A percentile compares a stretch with the other conserved stretches of the same genome.
Conservation (phyloP, 2,888 invertebrate species). For the Epicampocera succincta region DNA sequence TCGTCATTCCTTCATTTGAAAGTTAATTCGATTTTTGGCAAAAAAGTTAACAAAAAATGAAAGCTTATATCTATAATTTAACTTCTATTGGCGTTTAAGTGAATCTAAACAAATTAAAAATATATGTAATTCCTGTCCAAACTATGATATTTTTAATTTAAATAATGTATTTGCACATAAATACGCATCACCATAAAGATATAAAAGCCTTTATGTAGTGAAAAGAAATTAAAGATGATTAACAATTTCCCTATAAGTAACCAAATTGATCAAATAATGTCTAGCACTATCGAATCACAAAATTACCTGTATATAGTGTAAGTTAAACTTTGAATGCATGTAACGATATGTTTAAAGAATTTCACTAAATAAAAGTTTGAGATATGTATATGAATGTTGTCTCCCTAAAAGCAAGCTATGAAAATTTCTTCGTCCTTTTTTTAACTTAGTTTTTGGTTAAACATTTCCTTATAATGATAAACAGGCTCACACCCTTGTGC, state of each 20-base stretch:
- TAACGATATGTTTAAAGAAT: conserved; percentile 53
- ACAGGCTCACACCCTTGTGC: no score
- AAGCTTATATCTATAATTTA: no score
- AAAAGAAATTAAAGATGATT: background rate
- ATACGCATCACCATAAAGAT: background rate
- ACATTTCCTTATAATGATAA: no score
- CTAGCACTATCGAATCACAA: conserved; percentile 46
- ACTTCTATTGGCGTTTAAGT: no score
- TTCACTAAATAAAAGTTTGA: conserved; percentile 46
- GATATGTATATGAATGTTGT: conserved; percentile 38
- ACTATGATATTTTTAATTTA: background rate
- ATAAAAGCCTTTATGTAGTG: background rate
- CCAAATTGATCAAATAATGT: background rate
- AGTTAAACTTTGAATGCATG: conserved; percentile 52
- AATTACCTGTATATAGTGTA: conserved; percentile 63
- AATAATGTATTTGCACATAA: background rate
- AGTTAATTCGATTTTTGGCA: no score
- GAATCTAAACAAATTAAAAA: no score
- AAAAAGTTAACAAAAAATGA: no score
- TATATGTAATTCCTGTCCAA: no score
- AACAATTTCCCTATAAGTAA: conserved; percentile 6
- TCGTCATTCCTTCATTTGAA: no score
- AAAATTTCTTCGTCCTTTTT: no score
- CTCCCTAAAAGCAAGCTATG: background rate
- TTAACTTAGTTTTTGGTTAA: no score